Evolutionary conservation across 53 echinoderm and acorn worm species (phyloP).

Genomic region (Holothuria scabra): DNA sequence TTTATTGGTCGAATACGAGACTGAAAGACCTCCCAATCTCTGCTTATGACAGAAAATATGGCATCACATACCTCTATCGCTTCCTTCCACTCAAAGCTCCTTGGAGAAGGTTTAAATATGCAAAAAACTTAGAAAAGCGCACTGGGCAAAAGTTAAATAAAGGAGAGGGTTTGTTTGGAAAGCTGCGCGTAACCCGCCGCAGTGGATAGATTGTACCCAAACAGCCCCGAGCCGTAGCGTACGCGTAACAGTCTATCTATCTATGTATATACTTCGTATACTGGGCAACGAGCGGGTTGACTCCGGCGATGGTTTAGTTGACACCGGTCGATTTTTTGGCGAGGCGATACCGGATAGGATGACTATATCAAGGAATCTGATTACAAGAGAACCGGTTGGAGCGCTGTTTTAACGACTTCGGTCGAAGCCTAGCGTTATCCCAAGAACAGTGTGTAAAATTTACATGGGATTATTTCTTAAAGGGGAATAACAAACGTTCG

Average conservation of each 20-base stretch:
- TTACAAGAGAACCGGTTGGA: slow-evolving; percentile 13
- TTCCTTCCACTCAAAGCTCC: slow-evolving; percentile 5
- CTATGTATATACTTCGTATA: not conserved
- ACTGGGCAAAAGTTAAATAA: slow-evolving; percentile 33
- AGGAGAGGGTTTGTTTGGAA: slow-evolving; percentile 34
- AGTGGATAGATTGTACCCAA: slow-evolving; percentile 27
- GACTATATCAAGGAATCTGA: not conserved
- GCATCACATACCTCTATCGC: not conserved
- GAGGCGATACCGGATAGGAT: slow-evolving; percentile 29
- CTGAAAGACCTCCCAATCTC: too few relatives aligned
- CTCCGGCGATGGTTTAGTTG: slow-evolving; percentile 35
- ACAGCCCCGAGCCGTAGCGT: slow-evolving; percentile 38
- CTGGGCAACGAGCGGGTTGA: slow-evolving; percentile 22
- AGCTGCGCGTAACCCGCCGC: slow-evolving; percentile 33
- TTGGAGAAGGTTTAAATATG: slow-evolving; percentile 7
- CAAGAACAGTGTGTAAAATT: too few relatives aligned
- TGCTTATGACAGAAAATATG: too few relatives aligned
- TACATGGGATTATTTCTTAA: too few relatives aligned
- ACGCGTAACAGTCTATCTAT: not conserved
- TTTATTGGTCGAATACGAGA: too few relatives aligned
- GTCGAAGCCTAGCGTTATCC: too few relatives aligned
- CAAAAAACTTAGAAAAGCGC: slow-evolving; percentile 12
- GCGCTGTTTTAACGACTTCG: not conserved
- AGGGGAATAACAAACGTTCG: too few relatives aligned
- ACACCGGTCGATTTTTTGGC: slow-evolving; percentile 20